phyloP scores from a whole-genome alignment of 2,797 vertebrate genomes.

The Alectoris magna region DNA sequence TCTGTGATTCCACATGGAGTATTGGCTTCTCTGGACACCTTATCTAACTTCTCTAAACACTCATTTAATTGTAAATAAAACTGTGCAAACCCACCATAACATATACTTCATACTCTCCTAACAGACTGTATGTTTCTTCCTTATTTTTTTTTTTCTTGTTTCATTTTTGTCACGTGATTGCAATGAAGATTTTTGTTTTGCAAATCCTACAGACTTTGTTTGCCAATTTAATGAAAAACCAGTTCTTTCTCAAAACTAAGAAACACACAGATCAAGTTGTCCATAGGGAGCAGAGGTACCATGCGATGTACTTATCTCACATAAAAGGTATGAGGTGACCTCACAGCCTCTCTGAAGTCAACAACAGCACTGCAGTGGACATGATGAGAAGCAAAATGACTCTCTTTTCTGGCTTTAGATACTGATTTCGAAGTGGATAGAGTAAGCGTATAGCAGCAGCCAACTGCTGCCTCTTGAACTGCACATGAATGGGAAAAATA shows the following conservation, averaged over 20 bases:
- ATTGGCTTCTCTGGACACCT: conserved; percentile 14
- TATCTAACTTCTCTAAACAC: conserved; percentile 49
- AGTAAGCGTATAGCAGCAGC: not conserved
- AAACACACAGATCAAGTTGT: not conserved
- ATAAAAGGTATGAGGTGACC: not conserved
- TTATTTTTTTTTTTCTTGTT: not conserved
- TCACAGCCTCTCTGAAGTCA: not conserved
- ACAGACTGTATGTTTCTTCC: not conserved
- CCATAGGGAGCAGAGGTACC: not conserved
- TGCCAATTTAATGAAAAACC: not conserved
- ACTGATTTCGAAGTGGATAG: not conserved
- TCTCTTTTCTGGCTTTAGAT: not conserved
- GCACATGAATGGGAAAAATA: not conserved
- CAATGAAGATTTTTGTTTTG: not conserved
- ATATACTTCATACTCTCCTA: not conserved
- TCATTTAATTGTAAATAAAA: conserved; percentile 32
- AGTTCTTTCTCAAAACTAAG: not conserved
- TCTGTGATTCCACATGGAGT: not conserved
- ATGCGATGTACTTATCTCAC: not conserved
- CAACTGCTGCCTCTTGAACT: not conserved
- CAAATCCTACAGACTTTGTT: not conserved
- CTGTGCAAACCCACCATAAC: not conserved
- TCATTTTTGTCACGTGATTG: not conserved
- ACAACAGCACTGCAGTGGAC: not conserved
- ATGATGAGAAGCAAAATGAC: not conserved